A percentile compares a stretch with the other conserved stretches of the same genome.
These are phyloP conservation scores for Chironomus riparius DNA, from an alignment of 2,888 invertebrate genomes.

Conservation along the genomic window DNA sequence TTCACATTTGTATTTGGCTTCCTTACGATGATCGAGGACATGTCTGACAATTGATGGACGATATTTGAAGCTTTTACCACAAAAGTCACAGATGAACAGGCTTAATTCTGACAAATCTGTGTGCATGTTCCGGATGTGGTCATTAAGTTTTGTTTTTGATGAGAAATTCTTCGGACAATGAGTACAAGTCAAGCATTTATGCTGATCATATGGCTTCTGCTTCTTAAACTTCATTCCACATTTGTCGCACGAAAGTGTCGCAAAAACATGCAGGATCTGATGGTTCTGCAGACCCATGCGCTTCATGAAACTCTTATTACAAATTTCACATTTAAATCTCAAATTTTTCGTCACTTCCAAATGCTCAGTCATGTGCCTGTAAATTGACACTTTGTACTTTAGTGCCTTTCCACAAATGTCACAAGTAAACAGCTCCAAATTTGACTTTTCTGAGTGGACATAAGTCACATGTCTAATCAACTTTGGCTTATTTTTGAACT, in stretches of 20 bases:
- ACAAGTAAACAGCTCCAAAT: too few relatives aligned
- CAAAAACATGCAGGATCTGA: not conserved
- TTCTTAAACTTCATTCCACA: not conserved
- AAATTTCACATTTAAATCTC: not conserved
- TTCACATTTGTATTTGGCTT: not conserved
- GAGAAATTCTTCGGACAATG: not conserved
- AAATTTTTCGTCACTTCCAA: too few relatives aligned
- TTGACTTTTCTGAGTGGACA: too few relatives aligned
- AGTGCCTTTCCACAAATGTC: too few relatives aligned
- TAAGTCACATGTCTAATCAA: too few relatives aligned
- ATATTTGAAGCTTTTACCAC: not conserved
- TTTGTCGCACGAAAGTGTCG: not conserved
- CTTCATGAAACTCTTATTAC: not conserved
- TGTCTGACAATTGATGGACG: not conserved
- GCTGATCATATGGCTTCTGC: not conserved
- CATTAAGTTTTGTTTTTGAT: not conserved
- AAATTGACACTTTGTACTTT: too few relatives aligned
- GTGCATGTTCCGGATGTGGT: not conserved
- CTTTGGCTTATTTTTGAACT: too few relatives aligned
- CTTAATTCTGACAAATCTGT: not conserved
- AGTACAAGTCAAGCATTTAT: not conserved
- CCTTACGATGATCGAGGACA: not conserved
- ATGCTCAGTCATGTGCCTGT: too few relatives aligned
- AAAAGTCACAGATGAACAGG: not conserved
- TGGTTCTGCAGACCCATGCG: not conserved